These are phyloP conservation scores for Caenorhabditis doughertyi DNA, from an alignment of 2,888 invertebrate species.

Conservation along the genomic window DNA sequence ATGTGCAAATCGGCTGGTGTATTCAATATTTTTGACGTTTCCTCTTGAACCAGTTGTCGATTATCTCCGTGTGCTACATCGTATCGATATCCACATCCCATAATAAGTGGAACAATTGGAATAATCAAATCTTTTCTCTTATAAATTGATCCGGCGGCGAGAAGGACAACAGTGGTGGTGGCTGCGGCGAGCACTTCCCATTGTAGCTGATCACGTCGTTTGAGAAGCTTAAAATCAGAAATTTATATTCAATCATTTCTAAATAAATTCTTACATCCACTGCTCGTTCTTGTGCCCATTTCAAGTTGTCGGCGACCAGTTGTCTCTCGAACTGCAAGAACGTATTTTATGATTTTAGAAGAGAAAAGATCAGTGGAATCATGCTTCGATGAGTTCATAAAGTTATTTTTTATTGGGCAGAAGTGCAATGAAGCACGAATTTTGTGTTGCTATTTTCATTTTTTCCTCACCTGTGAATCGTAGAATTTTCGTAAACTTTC, in stretches of 20 bases:
- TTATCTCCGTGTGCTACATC: slow-evolving; percentile 70
- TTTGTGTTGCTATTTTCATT: background rate
- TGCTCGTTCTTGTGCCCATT: slow-evolving; percentile 66
- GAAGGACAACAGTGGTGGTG: slow-evolving; percentile 67
- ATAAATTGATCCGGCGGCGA: slow-evolving; percentile 66
- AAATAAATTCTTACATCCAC: slow-evolving; percentile 47
- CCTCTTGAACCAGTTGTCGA: slow-evolving; percentile 57
- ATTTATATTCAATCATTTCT: background rate
- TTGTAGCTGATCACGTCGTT: slow-evolving; percentile 63
- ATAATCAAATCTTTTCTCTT: slow-evolving; percentile 72
- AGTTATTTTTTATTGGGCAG: background rate
- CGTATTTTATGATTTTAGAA: background rate
- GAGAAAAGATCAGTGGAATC: background rate
- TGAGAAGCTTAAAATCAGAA: slow-evolving; percentile 65
- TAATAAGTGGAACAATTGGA: slow-evolving; percentile 75
- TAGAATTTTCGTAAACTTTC: slow-evolving; percentile 46
- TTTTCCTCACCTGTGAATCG: slow-evolving; percentile 49
- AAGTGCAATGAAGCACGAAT: background rate
- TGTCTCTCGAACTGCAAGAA: slow-evolving; percentile 66
- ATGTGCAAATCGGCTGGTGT: slow-evolving; percentile 19
- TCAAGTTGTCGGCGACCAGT: slow-evolving; percentile 63
- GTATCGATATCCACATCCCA: slow-evolving; percentile 74
- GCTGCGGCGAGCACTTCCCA: slow-evolving; percentile 74
- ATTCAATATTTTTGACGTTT: slow-evolving; percentile 59
- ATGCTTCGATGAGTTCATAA: background rate